Base-by-base conservation (phyloP, 2,113 vertebrate species). In the Salvator merianae region DNA sequence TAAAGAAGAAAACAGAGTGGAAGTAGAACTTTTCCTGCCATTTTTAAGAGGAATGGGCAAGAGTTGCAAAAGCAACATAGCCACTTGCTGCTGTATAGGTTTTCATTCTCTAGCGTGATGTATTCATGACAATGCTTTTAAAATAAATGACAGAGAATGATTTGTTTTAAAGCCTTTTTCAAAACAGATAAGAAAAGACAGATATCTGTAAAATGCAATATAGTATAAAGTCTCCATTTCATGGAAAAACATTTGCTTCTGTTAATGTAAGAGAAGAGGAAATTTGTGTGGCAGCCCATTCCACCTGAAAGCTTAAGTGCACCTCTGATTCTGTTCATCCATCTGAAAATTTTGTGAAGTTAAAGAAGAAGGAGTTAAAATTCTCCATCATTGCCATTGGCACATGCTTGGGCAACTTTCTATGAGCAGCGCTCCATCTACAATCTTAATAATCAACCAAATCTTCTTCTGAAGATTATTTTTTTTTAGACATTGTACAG, bases 1-100 rank as follows among this genome's bases (percentile, higher is more conserved):
- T 86, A 34, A 26, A 14, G 84, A 20, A 59, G 55, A 59, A 59
- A 84, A 87, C 28, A 43, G 40, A 38, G 7, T 18, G 24, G 87
- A 85, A 70, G 28, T n/a, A 30, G 43, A 76, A 85, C 5, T 0
- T 4, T 5, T 0, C 74, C 55, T 34, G 1, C 30, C n/a, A 84
- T 14, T 43, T 88, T 77, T 59, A 59, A 59, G 86, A 79, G 86
- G 38, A 81, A 10, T 73, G 79, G 72, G n/a, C 87, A 72, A 50
- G 5, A 2, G 10, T 20, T 59, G 69, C 3, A 77, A 83, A 77
- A 72, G 53, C n/a, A 69, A 50, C 4, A 62, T n/a, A 62, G 9
- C 55, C 9, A 28, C 71, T 92, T 89, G 63, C 71, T 89, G 43
- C 43, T 32, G 18, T 38, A 30, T 59, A 65, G 77, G 2, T 0